Percentiles rank a stretch among this genome's conserved stretches.
Evolutionary conservation across 2,113 vertebrate genomes (phyloP).

Genomic region (Proteles cristata): DNA sequence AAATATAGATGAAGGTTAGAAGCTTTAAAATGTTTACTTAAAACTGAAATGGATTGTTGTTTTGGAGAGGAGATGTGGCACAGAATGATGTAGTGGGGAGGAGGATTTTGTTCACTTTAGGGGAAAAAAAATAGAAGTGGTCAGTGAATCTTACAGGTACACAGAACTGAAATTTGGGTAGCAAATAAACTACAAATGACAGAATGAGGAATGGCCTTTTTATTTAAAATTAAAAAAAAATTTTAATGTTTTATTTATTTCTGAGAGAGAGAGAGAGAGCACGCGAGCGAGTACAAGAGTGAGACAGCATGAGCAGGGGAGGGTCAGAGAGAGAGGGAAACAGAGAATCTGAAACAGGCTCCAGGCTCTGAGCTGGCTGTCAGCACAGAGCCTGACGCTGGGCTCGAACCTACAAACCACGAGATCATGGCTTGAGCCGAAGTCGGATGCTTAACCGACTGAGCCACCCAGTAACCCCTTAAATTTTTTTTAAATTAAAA

Average conservation of each 20-base stretch:
- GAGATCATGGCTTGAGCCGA: no score
- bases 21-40: slow-evolving; percentile 23
- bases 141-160: neutral
- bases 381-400: no score
- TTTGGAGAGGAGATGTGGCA: neutral
- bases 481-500: neutral
- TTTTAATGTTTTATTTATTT: no score
- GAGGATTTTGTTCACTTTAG: neutral
- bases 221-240: neutral
- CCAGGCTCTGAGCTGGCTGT: no score
- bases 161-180: slow-evolving; percentile 26
- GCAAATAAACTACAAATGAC: neutral
- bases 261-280: no score
- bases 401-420: no score
- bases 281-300: no score
- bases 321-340: no score
- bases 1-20: neutral
- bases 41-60: neutral
- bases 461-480: no score
- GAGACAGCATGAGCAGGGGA: no score
- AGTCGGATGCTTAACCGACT: no score
- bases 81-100: neutral
- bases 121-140: neutral
- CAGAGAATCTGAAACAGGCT: no score
- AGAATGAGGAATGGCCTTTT: neutral